Evolutionary conservation across 2,113 vertebrate species (phyloP), one percentile per base, ranked within the genome.

Genomic region (Archilochus colubris): DNA sequence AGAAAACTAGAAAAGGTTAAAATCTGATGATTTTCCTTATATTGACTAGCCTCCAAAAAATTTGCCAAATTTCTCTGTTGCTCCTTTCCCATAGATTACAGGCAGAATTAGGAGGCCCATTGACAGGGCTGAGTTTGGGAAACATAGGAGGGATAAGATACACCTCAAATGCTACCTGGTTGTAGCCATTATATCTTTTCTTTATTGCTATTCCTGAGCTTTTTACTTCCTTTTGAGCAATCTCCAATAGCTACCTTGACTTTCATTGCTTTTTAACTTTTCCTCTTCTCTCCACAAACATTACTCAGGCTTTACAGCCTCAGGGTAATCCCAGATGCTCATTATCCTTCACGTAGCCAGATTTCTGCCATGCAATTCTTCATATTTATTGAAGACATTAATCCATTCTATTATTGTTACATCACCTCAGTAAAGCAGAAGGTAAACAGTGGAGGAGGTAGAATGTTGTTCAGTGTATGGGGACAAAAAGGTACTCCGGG

Each of bases 261-360:
- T 97, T 95, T 66, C 89, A 43, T 89, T 81, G 80, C 30, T 7
- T 91, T 86, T 92, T 95, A 89, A 78, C 70, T 93, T 94, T 88
- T 93, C 44, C 72, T 94, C 61, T 84, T 80, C 66, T 70, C 61
- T 86, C n/a, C 18, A 59, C 79, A 93, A 93, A 62, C 79, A 75
- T 57, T 84, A 58, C 5, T 94, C 55, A 88, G n/a, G 53, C 23
- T 87, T 96, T 96, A 91, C 14, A 53, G 14, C 87, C 68, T 76
- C 36, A 76, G 53, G 16, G 7, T 91, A 94, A 93, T 91, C 83
- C 27, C 2, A 0, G 82, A 7, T 8, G 12, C 36, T 66, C 30
- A 63, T 95, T 91, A 75, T 94, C 86, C 79, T 91, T 91, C 58
- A 33, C 2, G 0, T 81, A 81, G 63, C 31, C 86, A 53, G 44